Evolutionary conservation across 2,797 vertebrate species (phyloP).

Genomic region (Sebastolobus altivelis): DNA sequence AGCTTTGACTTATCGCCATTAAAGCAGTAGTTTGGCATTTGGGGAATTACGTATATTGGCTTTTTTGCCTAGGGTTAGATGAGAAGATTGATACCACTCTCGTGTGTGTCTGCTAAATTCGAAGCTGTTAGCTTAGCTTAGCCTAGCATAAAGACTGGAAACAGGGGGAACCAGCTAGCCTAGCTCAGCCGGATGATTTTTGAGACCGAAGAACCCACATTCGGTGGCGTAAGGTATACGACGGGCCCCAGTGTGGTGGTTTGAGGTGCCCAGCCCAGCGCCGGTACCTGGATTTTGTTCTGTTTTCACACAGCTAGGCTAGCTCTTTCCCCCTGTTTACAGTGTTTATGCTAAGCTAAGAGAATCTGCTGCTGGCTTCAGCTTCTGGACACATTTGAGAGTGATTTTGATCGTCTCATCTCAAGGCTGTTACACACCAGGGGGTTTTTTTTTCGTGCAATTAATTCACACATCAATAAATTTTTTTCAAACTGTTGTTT

Average conservation of each 20-base stretch:
- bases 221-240: not conserved
- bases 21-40: not conserved
- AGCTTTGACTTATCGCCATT: not conserved
- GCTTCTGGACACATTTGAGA: not conserved
- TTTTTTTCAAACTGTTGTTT: too few species aligned
- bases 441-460: too few species aligned
- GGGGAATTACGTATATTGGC: not conserved
- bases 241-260: too few species aligned
- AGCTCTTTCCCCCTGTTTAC: not conserved
- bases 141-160: not conserved
- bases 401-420: slow-evolving; percentile 12
- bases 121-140: not conserved
- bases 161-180: not conserved
- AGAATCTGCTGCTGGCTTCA: not conserved
- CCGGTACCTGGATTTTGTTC: too few species aligned
- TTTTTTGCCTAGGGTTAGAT: not conserved
- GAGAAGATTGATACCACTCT: not conserved
- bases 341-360: not conserved
- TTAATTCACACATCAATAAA: too few species aligned
- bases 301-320: not conserved
- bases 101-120: not conserved
- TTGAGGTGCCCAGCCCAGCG: too few species aligned
- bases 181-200: not conserved
- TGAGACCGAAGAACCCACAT: not conserved
- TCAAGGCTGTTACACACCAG: not conserved